These are phyloP conservation scores for Patella depressa DNA, from an alignment of 2,888 invertebrate genomes.

Conservation along the genomic window DNA sequence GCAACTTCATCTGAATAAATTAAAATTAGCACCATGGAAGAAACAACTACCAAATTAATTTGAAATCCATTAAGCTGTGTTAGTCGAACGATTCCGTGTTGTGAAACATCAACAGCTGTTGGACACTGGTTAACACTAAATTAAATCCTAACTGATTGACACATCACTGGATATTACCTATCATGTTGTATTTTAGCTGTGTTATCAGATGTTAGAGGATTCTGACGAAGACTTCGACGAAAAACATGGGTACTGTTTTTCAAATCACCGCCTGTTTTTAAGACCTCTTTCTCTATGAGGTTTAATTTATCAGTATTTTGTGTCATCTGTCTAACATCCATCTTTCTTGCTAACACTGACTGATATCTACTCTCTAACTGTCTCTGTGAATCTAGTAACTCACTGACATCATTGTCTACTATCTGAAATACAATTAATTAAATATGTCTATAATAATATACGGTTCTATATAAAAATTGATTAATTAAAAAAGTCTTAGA, in stretches of 20 bases:
- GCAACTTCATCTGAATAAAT: too few species aligned
- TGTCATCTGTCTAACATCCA: slow-evolving; percentile 50
- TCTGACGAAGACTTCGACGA: slow-evolving; percentile 65
- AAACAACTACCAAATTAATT: too few species aligned
- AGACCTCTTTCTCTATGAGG: slow-evolving; percentile 54
- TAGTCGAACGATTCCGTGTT: too few species aligned
- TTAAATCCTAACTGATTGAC: too few species aligned
- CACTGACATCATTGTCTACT: slow-evolving; percentile 62
- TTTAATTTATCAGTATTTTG: slow-evolving; percentile 50
- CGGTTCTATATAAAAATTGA: too few species aligned
- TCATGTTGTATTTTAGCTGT: slow-evolving; percentile 68
- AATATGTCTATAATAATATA: not conserved
- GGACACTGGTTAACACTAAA: too few species aligned
- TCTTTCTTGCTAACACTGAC: slow-evolving; percentile 59
- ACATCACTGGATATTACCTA: slow-evolving; percentile 48
- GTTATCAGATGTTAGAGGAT: slow-evolving; percentile 68
- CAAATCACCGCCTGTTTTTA: slow-evolving; percentile 57
- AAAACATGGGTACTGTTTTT: slow-evolving; percentile 68
- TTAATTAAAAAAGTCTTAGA: too few species aligned
- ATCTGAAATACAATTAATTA: slow-evolving; percentile 48
- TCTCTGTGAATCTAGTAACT: slow-evolving; percentile 61
- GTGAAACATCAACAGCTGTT: too few species aligned
- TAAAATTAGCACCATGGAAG: too few species aligned
- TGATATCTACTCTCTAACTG: slow-evolving; percentile 65
- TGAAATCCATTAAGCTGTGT: too few species aligned